Base-by-base conservation (phyloP, 2,113 vertebrate genomes). In the Empidonax traillii region DNA sequence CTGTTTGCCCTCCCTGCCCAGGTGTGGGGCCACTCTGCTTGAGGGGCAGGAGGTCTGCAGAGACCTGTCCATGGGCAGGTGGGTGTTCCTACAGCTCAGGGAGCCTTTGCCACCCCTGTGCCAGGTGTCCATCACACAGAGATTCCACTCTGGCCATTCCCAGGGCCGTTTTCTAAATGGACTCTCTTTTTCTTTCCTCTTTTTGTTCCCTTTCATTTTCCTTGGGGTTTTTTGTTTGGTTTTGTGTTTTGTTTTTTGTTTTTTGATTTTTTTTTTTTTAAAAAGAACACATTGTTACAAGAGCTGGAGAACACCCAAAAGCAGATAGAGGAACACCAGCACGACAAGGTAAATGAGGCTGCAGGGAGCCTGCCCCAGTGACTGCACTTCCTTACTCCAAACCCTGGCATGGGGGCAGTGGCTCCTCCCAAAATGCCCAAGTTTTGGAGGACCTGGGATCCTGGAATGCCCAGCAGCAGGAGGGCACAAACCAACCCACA, bases 241-340 rank as follows among this genome's bases (percentile, higher is more conserved):
- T 28, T 52, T n/a, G n/a, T n/a, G n/a, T n/a, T n/a, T n/a, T 46
- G 19, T 90, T 83, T 31, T 52, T n/a, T 53, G 5, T 7, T 51
- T 51, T 31, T 52, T n/a, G 51, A 3, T 7, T 51, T 51, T 3
- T 91, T 90, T 43, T 61, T 37, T 52, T 52, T 28, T 28, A 16
- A 28, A 59, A 83, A 99, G 99, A 99, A 99, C 92, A 98, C 98
- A 3, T 97, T 99, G 86, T 99, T 99, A 91, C 99, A 99, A 97
- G 99, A 99, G 96, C 98, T 99, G 89, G 99, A 99, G 97, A 99
- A 98, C 96, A 99, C 98, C 89, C 99, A 99, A 98, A 98, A 99
- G 97, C 99, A 99, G 96, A 98, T 99, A 39, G 99, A 99, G 95
- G 99, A 99, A 87, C 99, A 99, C 94, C 99, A 99, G 71, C 99